Evolutionary conservation across 2,113 vertebrate genomes (phyloP).

Genomic region (Grus americana): DNA sequence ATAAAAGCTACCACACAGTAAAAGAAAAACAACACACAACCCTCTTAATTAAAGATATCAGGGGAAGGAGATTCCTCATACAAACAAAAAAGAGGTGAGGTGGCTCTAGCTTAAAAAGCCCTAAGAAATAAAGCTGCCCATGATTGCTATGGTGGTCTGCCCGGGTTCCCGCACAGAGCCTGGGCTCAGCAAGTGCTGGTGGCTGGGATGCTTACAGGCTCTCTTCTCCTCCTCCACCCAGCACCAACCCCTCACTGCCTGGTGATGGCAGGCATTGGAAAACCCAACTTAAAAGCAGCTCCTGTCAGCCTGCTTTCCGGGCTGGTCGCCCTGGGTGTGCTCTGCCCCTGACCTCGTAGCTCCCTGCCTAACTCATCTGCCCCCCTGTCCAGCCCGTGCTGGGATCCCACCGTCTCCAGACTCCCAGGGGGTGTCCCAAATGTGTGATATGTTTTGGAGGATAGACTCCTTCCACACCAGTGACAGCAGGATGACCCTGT

Average conservation of each 20-base stretch:
- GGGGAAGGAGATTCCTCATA: not conserved
- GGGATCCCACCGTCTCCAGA: not conserved
- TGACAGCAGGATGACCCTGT: rapidly evolving
- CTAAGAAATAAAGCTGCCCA: not conserved
- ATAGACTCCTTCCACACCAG: not conserved
- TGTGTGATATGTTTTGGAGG: not conserved
- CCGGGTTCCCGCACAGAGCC: not conserved
- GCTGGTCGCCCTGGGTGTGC: not conserved
- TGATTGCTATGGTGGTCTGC: not conserved
- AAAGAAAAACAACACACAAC: constrained; percentile 45
- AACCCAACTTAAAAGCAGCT: not conserved
- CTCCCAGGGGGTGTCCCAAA: not conserved
- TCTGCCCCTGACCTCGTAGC: not conserved
- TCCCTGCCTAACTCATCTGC: not conserved
- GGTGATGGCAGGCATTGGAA: not conserved
- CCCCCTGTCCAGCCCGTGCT: not conserved
- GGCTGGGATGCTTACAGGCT: not conserved
- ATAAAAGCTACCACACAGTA: constrained; percentile 63
- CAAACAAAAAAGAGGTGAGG: not conserved
- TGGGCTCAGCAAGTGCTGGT: not conserved
- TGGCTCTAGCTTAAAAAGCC: not conserved
- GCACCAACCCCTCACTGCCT: not conserved
- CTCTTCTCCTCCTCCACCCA: not conserved
- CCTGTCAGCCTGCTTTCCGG: not conserved
- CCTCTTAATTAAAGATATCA: constrained; percentile 66